Evolutionary conservation across 2,888 invertebrate genomes (phyloP), one percentile per base, ranked within the genome.

Genomic region (Brenthis daphne): DNA sequence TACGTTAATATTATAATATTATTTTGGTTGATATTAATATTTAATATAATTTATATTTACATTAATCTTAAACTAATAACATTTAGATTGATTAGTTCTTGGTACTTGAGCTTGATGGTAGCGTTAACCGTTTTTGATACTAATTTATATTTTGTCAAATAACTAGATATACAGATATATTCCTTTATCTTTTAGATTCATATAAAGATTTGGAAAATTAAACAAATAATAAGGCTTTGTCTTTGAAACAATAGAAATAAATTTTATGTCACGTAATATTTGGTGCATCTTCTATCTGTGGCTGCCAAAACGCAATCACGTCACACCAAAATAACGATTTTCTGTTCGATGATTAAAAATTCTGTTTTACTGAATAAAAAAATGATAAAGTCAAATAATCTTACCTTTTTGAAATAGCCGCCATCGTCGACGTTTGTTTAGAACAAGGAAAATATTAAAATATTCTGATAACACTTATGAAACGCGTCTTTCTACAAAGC

Each of bases 401-500:
- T 75, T 68, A 75, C 75, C 74, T 69, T 57, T 57, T 58, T 50
- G 20, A 47, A 56, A 55, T 29, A 60, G 68, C 66, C 70, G 66
- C 70, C 68, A 61, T 16, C 50, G 64, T 65, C 56, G 56, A 54
- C 57, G 6, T 55, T 37, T 16, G 54, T 51, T 67, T 64, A 53
- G 48, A 71, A 69, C 53, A 37, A 61, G 54, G 57, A 71, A 71
- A 67, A 67, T 70, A 64, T 50, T 63, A 54, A 73, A 74, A 70
- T 66, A 57, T 51, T 53, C 64, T 67, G 57, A 54, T 68, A 75
- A 60, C 71, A 70, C 68, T 63, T 61, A 58, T 73, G 69, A 66
- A 73, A 76, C 74, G 69, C 76, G 73, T 76, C 76, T 71, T 74
- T 73, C 47, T 74, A 69, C 74, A 75, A 74, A 71, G 73, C 75